A percentile compares a stretch with the other conserved stretches of the same genome.
Conservation (phyloP, 2,113 vertebrate genomes). For the Sceloporus undulatus region DNA sequence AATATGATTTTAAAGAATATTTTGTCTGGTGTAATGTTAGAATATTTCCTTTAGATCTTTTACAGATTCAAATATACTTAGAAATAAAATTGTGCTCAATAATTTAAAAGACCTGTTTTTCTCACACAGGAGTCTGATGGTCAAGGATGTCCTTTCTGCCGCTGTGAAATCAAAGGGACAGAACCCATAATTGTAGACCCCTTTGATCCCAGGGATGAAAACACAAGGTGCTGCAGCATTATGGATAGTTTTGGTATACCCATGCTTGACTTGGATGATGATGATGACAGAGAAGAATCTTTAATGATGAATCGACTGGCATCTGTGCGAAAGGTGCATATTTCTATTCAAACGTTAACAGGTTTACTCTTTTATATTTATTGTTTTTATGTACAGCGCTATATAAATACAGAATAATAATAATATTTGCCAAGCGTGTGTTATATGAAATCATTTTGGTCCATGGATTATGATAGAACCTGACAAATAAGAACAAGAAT, state of each 20-base stretch:
- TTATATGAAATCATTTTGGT: too few relatives aligned
- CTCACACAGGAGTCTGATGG: constrained; percentile 92
- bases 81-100: not conserved
- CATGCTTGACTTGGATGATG: constrained; percentile 92
- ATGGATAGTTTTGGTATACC: constrained; percentile 89
- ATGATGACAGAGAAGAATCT: constrained; percentile 91
- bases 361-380: too few relatives aligned
- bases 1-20: not conserved
- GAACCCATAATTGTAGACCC: constrained; percentile 98
- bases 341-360: not conserved
- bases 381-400: too few relatives aligned
- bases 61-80: not conserved
- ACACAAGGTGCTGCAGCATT: constrained; percentile 87
- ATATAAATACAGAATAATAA: too few relatives aligned
- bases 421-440: too few relatives aligned
- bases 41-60: not conserved
- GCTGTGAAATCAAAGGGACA: constrained; percentile 97
- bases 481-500: not conserved
- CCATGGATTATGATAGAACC: not conserved
- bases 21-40: not conserved
- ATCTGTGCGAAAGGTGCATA: constrained; percentile 88
- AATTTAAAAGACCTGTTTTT: not conserved
- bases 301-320: constrained; percentile 92
- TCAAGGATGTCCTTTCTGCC: constrained; percentile 96
- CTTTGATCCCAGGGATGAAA: constrained; percentile 93